Conservation (phyloP, 2,797 vertebrate species). For the Megaceryle alcyon region DNA sequence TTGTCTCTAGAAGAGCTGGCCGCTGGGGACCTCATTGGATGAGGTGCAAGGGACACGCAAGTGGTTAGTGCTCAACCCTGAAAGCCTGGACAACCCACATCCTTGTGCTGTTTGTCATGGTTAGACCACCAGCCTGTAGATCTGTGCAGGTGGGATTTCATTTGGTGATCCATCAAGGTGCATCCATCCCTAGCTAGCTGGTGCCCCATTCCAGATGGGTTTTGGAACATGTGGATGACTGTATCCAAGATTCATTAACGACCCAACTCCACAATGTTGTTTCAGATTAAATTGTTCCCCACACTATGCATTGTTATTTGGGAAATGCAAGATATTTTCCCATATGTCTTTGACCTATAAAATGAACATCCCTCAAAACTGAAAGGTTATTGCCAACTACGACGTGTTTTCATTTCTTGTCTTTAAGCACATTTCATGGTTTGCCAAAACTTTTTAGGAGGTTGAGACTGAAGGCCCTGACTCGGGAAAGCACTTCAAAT, state of each 20-base stretch:
- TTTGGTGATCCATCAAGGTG: rapidly evolving
- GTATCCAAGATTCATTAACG: not conserved
- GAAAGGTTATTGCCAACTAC: slow-evolving; percentile 21
- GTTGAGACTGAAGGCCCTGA: slow-evolving; percentile 11
- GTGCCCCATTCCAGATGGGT: rapidly evolving
- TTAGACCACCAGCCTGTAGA: not conserved
- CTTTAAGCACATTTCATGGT: slow-evolving; percentile 40
- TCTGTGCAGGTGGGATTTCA: not conserved
- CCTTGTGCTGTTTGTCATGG: rapidly evolving
- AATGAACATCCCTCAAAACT: slow-evolving; percentile 8
- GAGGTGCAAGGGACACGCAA: not conserved
- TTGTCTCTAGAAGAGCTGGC: not conserved
- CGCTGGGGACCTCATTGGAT: not conserved
- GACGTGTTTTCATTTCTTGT: slow-evolving; percentile 4
- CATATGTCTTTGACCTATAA: slow-evolving; percentile 38
- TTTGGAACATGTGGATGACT: not conserved
- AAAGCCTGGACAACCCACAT: not conserved
- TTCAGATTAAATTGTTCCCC: slow-evolving; percentile 40
- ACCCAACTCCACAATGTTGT: not conserved
- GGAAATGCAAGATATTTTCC: slow-evolving; percentile 3
- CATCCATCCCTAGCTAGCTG: not conserved
- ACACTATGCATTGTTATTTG: not conserved
- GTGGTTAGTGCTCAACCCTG: not conserved
- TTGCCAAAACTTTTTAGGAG: slow-evolving; percentile 49
- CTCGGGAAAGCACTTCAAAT: slow-evolving; percentile 6